These are phyloP conservation scores for Acromyrmex charruanus DNA, from an alignment of 1,140 invertebrate species.

Conservation along the genomic window DNA sequence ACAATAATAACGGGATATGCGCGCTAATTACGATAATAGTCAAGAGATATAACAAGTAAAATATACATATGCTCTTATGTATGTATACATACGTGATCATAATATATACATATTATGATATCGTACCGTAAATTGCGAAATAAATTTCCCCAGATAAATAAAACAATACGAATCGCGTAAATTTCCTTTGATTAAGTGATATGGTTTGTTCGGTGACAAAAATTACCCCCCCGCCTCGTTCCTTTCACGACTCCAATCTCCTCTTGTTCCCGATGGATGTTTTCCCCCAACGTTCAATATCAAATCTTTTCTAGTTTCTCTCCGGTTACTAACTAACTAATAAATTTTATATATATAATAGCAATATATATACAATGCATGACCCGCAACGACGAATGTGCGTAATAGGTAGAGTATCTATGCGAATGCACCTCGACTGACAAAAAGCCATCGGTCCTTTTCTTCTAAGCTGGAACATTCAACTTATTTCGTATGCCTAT, in stretches of 20 bases:
- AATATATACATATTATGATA: conserved; percentile 67
- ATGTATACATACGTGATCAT: conserved; percentile 57
- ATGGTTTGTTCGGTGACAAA: conserved; percentile 67
- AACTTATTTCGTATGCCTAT: not conserved
- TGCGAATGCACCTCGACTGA: conserved; percentile 68
- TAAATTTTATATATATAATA: conserved; percentile 57
- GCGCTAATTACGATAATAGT: conserved; percentile 76
- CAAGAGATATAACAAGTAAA: conserved; percentile 81
- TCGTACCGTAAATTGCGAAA: conserved; percentile 74
- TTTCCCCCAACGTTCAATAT: conserved; percentile 47
- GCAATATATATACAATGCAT: conserved; percentile 67
- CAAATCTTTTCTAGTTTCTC: conserved; percentile 64
- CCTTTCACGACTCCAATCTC: not conserved
- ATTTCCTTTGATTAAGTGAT: conserved; percentile 80
- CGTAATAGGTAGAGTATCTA: conserved; percentile 57
- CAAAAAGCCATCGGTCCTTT: conserved; percentile 56
- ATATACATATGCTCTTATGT: conserved; percentile 78
- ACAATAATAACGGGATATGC: conserved; percentile 81
- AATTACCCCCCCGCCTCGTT: conserved; percentile 52
- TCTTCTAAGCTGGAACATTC: conserved; percentile 21
- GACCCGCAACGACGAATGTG: conserved; percentile 49
- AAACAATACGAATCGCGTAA: conserved; percentile 66
- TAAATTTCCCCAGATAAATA: conserved; percentile 66
- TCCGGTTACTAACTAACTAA: conserved; percentile 58
- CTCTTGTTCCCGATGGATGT: conserved; percentile 15